Evolutionary conservation across 2,888 invertebrate genomes (phyloP).

Genomic region (Eilema sororculum): DNA sequence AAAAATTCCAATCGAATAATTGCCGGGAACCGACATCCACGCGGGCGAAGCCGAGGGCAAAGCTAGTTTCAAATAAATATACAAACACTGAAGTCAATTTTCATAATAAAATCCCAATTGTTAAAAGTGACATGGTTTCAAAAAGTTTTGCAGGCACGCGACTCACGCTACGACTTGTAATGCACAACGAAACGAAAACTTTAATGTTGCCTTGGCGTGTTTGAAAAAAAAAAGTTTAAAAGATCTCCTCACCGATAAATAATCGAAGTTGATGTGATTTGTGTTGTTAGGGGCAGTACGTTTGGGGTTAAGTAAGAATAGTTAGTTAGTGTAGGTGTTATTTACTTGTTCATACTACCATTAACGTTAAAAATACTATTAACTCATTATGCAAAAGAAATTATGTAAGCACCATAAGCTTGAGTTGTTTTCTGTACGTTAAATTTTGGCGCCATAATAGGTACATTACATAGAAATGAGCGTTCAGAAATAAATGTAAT

Average conservation of each 20-base stretch:
- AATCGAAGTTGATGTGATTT: slow-evolving; percentile 59
- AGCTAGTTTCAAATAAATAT: slow-evolving; percentile 8
- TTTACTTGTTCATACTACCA: background rate
- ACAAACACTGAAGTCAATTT: slow-evolving; percentile 28
- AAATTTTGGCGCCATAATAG: background rate
- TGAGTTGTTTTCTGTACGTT: background rate
- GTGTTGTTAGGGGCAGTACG: slow-evolving; percentile 34
- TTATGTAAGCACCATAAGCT: no score
- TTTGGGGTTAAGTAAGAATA: slow-evolving; percentile 37
- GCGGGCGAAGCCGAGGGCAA: no score
- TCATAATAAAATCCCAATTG: slow-evolving; percentile 26
- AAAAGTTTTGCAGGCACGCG: slow-evolving; percentile 56
- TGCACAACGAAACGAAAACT: slow-evolving; percentile 62
- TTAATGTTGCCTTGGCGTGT: slow-evolving; percentile 76
- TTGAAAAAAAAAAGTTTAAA: slow-evolving; percentile 62
- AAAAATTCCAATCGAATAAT: no score
- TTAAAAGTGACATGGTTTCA: slow-evolving; percentile 39
- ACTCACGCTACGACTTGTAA: slow-evolving; percentile 56
- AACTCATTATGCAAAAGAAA: no score
- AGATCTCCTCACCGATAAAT: slow-evolving; percentile 60
- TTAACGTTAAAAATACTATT: background rate
- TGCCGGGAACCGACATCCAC: no score
- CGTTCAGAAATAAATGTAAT: no score
- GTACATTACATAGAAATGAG: background rate
- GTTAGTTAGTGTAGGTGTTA: slow-evolving; percentile 30